A percentile compares a stretch with the other conserved stretches of the same genome.
These are phyloP conservation scores for Drosophila subpulchrella DNA, from an alignment of 1,140 invertebrate genomes.

Conservation along the genomic window DNA sequence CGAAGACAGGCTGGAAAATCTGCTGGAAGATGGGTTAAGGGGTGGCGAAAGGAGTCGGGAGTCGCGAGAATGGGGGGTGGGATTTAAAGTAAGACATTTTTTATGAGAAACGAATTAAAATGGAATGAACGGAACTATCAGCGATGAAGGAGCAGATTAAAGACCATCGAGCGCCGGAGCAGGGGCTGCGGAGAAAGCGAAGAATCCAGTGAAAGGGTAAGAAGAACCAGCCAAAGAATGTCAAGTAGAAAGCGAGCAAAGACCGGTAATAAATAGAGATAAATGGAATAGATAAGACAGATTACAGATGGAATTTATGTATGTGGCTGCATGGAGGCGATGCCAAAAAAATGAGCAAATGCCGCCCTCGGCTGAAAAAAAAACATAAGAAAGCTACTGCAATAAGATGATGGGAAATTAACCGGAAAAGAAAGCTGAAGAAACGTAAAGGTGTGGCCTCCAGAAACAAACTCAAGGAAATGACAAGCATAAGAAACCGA, in stretches of 20 bases:
- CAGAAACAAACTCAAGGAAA: conserved; percentile 19
- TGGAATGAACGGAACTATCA: conserved; percentile 49
- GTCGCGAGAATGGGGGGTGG: background rate
- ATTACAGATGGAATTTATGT: conserved; percentile 48
- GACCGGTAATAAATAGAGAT: conserved; percentile 46
- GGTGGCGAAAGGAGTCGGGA: background rate
- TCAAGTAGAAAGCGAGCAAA: background rate
- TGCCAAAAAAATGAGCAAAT: background rate
- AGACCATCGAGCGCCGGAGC: background rate
- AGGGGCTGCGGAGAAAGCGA: background rate
- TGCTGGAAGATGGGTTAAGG: conserved; percentile 5
- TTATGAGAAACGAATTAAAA: conserved; percentile 63
- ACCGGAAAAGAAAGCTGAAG: conserved; percentile 15
- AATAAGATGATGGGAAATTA: conserved; percentile 36
- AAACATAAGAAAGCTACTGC: background rate
- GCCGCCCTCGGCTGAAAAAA: background rate
- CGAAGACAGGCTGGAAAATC: background rate
- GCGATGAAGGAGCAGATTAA: conserved; percentile 35
- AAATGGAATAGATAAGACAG: conserved; percentile 51
- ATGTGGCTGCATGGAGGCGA: background rate
- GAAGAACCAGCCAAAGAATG: background rate
- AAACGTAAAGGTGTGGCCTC: conserved; percentile 13
- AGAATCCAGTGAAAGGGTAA: background rate
- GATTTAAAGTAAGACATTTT: conserved; percentile 56
- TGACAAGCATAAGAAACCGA: conserved; percentile 4